A percentile compares a stretch with the other conserved stretches of the same genome.
phyloP scores from a whole-genome alignment of 2,888 invertebrate species.

The Drosophila tanythrix region DNA sequence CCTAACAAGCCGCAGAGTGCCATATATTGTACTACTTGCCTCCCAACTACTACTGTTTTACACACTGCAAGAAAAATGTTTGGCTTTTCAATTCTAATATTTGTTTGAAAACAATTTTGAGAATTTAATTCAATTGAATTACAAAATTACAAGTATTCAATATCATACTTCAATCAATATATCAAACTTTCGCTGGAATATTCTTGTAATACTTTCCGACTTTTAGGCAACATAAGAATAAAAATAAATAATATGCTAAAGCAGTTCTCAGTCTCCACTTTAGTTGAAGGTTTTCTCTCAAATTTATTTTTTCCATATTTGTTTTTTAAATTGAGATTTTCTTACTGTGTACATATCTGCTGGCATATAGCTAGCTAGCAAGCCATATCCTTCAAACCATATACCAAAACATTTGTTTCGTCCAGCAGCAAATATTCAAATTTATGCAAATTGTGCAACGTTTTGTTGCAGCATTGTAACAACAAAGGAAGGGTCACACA shows the following conservation, averaged over 20 bases:
- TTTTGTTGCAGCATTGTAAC: constrained; percentile 39
- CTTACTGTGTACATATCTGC: neutral
- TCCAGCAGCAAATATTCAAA: constrained; percentile 48
- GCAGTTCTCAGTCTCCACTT: too few relatives aligned
- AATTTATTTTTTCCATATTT: neutral
- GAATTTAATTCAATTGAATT: too few relatives aligned
- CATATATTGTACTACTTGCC: neutral
- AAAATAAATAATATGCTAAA: neutral
- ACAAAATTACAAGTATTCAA: too few relatives aligned
- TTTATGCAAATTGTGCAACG: constrained; percentile 64
- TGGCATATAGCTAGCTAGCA: constrained; percentile 1
- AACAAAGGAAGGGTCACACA: neutral
- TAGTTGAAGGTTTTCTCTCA: neutral
- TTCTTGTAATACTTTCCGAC: too few relatives aligned
- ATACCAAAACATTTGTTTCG: constrained; percentile 23
- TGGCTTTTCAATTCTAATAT: neutral
- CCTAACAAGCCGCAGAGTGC: constrained; percentile 22
- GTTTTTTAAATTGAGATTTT: neutral
- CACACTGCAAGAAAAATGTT: neutral
- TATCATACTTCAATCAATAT: too few relatives aligned
- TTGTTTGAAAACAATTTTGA: neutral
- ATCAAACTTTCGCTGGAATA: too few relatives aligned
- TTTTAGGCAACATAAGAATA: neutral
- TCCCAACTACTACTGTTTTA: neutral
- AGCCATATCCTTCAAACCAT: constrained; percentile 2